Percentiles rank a stretch among this genome's conserved stretches.
These are phyloP conservation scores for Agraylea sexmaculata DNA, from an alignment of 1,140 invertebrate genomes.

Conservation along the genomic window DNA sequence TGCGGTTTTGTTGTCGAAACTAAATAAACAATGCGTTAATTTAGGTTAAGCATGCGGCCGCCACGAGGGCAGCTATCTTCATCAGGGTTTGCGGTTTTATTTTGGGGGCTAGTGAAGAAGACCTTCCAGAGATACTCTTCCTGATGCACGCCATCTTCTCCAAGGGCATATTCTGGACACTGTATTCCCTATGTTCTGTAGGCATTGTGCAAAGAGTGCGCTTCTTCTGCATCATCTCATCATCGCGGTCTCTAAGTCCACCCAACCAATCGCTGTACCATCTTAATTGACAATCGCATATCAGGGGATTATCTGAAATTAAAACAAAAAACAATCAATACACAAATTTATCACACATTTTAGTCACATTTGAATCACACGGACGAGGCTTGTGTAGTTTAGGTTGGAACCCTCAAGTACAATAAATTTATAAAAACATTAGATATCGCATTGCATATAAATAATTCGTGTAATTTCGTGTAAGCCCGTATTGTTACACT, in stretches of 20 bases:
- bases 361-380: too few relatives aligned
- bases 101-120: constrained; percentile 12
- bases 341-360: constrained; percentile 7
- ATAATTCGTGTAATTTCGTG: too few relatives aligned
- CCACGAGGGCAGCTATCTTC: constrained; percentile 5
- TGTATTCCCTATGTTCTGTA: constrained; percentile 66
- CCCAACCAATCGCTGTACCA: constrained; percentile 77
- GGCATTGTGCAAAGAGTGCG: constrained; percentile 65
- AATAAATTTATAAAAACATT: too few relatives aligned
- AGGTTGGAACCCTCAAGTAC: too few relatives aligned
- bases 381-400: too few relatives aligned
- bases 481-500: too few relatives aligned
- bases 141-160: constrained; percentile 68
- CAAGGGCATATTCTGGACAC: constrained; percentile 63
- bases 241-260: constrained; percentile 61
- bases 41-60: constrained; percentile 1
- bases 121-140: constrained; percentile 40
- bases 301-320: constrained; percentile 74
- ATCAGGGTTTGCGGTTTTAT: neutral
- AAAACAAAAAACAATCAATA: constrained; percentile 17
- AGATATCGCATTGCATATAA: too few relatives aligned
- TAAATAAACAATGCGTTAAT: too few relatives aligned
- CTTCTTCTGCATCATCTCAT: constrained; percentile 77
- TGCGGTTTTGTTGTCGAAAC: too few relatives aligned
- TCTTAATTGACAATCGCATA: constrained; percentile 74